phyloP scores from a whole-genome alignment of 1,140 invertebrate genomes.

The Bombyx mori region ASM3026992v2 NC_085116.1:4520501-4521000 shows the following conservation, averaged over 20 bases:
- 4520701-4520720: conserved; percentile 18
- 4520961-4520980: conserved; percentile 62
- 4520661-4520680: background rate
- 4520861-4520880: conserved; percentile 69
- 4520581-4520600: conserved; percentile 64
- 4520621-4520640: conserved; percentile 62
- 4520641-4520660: conserved; percentile 18
- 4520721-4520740: conserved; percentile 14
- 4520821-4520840: conserved; percentile 58
- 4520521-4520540: conserved; percentile 69
- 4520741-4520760: conserved; percentile 64
- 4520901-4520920: conserved; percentile 57
- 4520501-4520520: conserved; percentile 67
- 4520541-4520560: conserved; percentile 67
- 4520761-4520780: conserved; percentile 62
- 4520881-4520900: conserved; percentile 63
- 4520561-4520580: conserved; percentile 67
- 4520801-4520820: conserved; percentile 67
- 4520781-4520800: conserved; percentile 71
- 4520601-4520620: conserved; percentile 68
- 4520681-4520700: background rate
- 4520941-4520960: conserved; percentile 50
- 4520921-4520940: conserved; percentile 48
- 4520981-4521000: conserved; percentile 70
- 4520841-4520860: conserved; percentile 42